Evolutionary conservation across 2,113 vertebrate genomes (phyloP).

Genomic region (Turdus rufiventris): DNA sequence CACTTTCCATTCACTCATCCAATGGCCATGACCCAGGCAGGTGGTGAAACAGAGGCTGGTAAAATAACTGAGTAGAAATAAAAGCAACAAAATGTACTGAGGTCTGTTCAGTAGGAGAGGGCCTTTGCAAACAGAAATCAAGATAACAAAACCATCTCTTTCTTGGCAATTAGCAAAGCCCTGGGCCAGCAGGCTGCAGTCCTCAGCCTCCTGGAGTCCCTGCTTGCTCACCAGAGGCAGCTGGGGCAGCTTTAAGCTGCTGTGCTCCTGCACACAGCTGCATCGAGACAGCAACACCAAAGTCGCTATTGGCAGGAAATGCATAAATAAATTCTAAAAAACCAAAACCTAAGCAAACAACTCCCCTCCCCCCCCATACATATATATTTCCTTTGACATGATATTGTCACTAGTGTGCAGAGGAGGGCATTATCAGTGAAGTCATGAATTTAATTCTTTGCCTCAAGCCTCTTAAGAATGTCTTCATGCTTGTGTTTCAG

Average conservation of each 20-base stretch:
- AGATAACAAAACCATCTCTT: neutral
- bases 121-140: neutral
- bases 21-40: neutral
- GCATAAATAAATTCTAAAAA: too few relatives aligned
- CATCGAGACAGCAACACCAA: rapidly evolving
- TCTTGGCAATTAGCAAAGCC: neutral
- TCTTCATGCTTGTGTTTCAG: neutral
- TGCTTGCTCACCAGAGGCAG: neutral
- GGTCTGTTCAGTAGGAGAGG: neutral
- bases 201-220: neutral
- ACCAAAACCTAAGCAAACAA: too few relatives aligned
- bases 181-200: rapidly evolving
- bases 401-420: neutral
- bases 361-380: too few relatives aligned
- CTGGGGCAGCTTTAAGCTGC: neutral
- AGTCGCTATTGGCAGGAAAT: neutral
- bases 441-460: neutral
- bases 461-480: neutral
- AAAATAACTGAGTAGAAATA: neutral
- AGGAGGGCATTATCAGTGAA: neutral
- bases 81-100: neutral
- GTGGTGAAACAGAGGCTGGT: neutral
- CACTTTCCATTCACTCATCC: neutral
- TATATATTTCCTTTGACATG: neutral
- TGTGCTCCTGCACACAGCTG: neutral